A percentile compares a stretch with the other conserved stretches of the same genome.
phyloP scores from a whole-genome alignment of 2,888 invertebrate genomes.

The Meliscaeva auricollis region DNA sequence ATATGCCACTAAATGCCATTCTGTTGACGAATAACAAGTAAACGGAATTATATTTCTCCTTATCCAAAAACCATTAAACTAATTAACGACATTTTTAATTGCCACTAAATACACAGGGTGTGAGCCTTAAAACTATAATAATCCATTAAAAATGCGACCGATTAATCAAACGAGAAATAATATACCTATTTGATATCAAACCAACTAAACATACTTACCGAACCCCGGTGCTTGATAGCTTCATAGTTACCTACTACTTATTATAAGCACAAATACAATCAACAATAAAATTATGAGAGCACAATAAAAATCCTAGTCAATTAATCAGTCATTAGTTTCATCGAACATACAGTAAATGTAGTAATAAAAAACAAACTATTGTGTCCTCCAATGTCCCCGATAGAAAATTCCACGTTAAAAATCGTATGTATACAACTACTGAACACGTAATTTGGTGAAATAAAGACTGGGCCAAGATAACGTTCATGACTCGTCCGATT shows the following conservation, averaged over 20 bases:
- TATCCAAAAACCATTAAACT: constrained; percentile 53
- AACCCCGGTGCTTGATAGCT: constrained; percentile 21
- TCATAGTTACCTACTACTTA: not conserved
- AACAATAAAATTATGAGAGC: constrained; percentile 72
- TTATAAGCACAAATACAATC: constrained; percentile 38
- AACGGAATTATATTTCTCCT: not conserved
- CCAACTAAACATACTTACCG: constrained; percentile 18
- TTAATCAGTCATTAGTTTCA: constrained; percentile 70
- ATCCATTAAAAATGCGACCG: constrained; percentile 72
- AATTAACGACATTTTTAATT: constrained; percentile 74
- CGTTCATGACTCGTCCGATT: constrained; percentile 2
- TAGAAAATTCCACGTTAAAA: no score
- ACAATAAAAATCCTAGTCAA: constrained; percentile 73
- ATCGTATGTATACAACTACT: not conserved
- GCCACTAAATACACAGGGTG: constrained; percentile 63
- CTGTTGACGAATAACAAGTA: not conserved
- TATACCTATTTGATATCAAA: not conserved
- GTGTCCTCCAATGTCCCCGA: constrained; percentile 12
- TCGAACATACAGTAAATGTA: constrained; percentile 31
- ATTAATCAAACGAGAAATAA: constrained; percentile 68
- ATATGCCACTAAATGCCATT: not conserved
- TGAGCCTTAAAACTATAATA: constrained; percentile 70
- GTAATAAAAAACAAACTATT: constrained; percentile 60
- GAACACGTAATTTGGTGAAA: constrained; percentile 55
- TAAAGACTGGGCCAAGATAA: constrained; percentile 12